phyloP scores from a whole-genome alignment of 2,113 vertebrate genomes.

The Melanocharis versteri region DNA sequence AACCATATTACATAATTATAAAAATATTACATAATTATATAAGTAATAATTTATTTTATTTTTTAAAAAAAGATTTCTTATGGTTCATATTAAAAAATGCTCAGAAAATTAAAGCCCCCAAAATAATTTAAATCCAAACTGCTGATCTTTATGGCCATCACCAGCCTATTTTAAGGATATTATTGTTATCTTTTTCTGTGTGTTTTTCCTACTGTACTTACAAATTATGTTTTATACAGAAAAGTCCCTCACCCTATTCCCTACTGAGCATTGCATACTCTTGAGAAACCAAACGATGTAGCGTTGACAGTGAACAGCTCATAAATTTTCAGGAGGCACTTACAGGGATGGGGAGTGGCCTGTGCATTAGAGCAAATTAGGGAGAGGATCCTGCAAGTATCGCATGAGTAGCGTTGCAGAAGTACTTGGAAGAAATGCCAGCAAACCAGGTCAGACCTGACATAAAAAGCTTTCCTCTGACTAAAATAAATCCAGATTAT shows the following conservation, averaged over 20 bases:
- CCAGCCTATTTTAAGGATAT: background rate
- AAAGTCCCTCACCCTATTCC: background rate
- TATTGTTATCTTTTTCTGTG: background rate
- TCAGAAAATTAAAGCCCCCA: background rate
- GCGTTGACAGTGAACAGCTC: background rate
- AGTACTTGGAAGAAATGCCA: background rate
- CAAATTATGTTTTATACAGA: background rate
- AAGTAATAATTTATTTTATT: background rate
- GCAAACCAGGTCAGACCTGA: background rate
- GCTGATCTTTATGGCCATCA: background rate
- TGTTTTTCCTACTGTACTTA: background rate
- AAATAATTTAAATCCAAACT: background rate
- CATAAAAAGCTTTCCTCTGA: background rate
- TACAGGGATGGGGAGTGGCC: background rate
- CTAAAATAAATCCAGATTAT: background rate
- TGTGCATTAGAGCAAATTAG: slow-evolving; percentile 34
- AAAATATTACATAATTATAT: background rate
- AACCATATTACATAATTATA: background rate
- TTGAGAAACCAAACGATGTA: background rate
- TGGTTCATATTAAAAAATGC: background rate
- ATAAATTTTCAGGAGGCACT: slow-evolving; percentile 43
- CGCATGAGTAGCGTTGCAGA: background rate
- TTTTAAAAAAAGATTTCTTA: background rate
- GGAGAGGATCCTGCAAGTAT: background rate
- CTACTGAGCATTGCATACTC: background rate